These are phyloP conservation scores for Mesocricetus auratus DNA, from an alignment of 2,113 vertebrate species.

Conservation along the genomic window DNA sequence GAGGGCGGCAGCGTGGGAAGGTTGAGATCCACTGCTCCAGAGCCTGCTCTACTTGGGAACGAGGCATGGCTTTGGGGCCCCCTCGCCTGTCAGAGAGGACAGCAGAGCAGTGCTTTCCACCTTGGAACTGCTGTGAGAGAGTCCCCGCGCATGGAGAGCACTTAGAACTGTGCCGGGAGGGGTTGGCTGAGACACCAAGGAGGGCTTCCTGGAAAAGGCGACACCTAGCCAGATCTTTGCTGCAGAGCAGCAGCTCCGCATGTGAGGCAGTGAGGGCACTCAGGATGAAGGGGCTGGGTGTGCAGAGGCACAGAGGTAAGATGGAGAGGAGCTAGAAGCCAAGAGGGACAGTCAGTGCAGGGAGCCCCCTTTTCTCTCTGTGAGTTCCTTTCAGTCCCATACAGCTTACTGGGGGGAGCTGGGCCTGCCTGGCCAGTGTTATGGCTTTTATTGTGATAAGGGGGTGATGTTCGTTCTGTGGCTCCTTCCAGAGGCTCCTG, in stretches of 20 bases:
- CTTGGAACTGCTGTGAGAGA: slow-evolving; percentile 4
- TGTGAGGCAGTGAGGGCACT: neutral
- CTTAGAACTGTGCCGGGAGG: neutral
- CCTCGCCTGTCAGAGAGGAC: neutral
- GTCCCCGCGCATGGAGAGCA: neutral
- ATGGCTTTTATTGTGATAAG: neutral
- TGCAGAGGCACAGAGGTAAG: neutral
- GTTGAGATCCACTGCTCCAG: neutral
- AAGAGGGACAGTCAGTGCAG: neutral
- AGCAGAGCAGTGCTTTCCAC: neutral
- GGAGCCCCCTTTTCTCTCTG: neutral
- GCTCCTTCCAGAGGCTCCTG: neutral
- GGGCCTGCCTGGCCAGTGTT: neutral
- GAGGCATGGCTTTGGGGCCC: neutral
- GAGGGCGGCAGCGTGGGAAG: neutral
- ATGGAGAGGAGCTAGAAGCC: neutral
- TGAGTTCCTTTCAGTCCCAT: neutral
- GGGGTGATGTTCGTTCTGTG: neutral
- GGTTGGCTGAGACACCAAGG: neutral
- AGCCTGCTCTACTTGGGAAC: neutral
- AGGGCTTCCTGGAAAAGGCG: slow-evolving; percentile 32
- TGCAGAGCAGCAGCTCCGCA: neutral
- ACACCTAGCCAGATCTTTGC: neutral
- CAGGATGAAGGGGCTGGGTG: neutral
- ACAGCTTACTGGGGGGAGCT: neutral